Percentiles rank a stretch among this genome's conserved stretches.
Conservation (phyloP, 2,888 invertebrate species). For the Dryadula phaetusa region DNA sequence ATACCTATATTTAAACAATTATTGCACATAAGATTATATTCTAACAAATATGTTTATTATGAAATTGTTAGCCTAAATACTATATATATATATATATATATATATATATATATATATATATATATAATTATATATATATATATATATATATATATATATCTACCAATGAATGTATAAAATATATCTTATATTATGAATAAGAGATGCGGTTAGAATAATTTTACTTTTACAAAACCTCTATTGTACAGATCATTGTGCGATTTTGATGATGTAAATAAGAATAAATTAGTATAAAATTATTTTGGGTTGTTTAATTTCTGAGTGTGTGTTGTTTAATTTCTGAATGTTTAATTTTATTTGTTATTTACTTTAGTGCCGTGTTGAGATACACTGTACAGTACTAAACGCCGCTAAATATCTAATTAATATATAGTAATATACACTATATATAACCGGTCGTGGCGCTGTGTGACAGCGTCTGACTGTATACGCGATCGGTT, state of each 20-base stretch:
- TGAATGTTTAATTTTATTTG: background rate
- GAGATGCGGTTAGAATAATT: slow-evolving; percentile 67
- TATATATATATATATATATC: no score
- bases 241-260: slow-evolving; percentile 75
- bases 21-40: slow-evolving; percentile 70
- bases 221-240: slow-evolving; percentile 57
- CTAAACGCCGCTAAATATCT: no score
- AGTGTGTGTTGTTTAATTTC: no score
- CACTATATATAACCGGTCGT: no score
- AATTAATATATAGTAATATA: no score
- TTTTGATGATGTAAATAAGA: slow-evolving; percentile 77
- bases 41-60: slow-evolving; percentile 55
- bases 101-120: no score
- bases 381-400: no score
- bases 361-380: no score
- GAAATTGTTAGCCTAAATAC: slow-evolving; percentile 66
- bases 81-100: no score
- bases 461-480: no score
- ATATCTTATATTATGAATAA: slow-evolving; percentile 77
- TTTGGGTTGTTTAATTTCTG: slow-evolving; percentile 48
- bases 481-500: no score
- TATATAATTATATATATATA: no score
- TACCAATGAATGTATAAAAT: slow-evolving; percentile 67
- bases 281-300: slow-evolving; percentile 76
- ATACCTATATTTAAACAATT: slow-evolving; percentile 66